phyloP scores from a whole-genome alignment of 2,888 invertebrate species.

The Ptilodon capucinus region DNA sequence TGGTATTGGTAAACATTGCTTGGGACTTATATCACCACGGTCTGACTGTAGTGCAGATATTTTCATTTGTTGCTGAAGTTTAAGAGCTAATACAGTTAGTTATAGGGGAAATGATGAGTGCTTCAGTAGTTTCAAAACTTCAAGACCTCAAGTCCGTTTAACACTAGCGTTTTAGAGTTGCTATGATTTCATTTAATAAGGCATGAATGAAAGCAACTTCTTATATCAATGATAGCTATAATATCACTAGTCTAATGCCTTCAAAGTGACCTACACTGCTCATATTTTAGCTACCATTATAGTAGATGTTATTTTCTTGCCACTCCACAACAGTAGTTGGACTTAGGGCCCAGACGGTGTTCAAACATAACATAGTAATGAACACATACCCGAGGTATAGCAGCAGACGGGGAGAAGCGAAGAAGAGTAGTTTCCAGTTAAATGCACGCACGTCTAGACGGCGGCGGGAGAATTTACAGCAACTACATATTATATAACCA shows the following conservation, averaged over 20 bases:
- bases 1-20: no score
- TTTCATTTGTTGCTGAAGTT: constrained; percentile 30
- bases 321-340: no score
- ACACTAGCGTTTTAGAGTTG: no score
- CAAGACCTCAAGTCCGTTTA: no score
- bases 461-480: constrained; percentile 23
- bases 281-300: no score
- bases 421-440: constrained; percentile 29
- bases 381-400: constrained; percentile 25
- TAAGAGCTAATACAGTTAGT: constrained; percentile 20
- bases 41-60: constrained; percentile 5
- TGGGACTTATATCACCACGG: constrained; percentile 19
- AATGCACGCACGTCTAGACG: constrained; percentile 60
- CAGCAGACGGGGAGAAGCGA: constrained; percentile 23
- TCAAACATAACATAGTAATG: constrained; percentile 25
- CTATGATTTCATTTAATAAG: no score
- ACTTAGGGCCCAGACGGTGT: constrained; percentile 39
- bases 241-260: no score
- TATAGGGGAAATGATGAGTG: constrained; percentile 16
- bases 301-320: no score
- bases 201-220: no score
- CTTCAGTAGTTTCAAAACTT: constrained; percentile 32
- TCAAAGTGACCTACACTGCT: no score
- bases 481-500: constrained; percentile 28
- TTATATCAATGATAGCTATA: no score